phyloP scores from a whole-genome alignment of 2,888 invertebrate species.

The Hydrotaea diabolus region DNA sequence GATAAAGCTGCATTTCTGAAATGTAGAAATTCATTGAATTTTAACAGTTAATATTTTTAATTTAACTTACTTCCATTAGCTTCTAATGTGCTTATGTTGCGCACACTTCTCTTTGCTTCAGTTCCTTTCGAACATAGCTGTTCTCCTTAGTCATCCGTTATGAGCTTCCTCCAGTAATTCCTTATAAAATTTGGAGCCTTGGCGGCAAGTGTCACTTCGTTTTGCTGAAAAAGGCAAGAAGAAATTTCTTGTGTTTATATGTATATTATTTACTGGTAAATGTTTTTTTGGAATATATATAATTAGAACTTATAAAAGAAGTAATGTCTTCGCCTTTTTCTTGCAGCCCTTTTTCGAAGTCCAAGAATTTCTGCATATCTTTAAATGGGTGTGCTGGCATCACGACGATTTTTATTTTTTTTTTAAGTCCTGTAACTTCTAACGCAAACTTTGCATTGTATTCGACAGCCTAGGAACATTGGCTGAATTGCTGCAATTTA shows the following conservation, averaged over 20 bases:
- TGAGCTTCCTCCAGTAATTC: constrained; percentile 49
- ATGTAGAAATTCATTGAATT: too few relatives aligned
- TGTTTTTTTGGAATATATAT: not conserved
- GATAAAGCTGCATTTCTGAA: too few relatives aligned
- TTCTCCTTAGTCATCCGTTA: constrained; percentile 41
- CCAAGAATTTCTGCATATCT: constrained; percentile 24
- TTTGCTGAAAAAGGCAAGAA: constrained; percentile 39
- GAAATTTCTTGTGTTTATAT: constrained; percentile 1
- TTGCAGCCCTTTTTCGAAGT: constrained; percentile 46
- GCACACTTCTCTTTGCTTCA: constrained; percentile 27
- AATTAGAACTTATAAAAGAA: constrained; percentile 46
- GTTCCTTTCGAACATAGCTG: constrained; percentile 46
- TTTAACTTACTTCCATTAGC: constrained; percentile 12
- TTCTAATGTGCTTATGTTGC: constrained; percentile 34
- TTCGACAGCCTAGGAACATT: constrained; percentile 38
- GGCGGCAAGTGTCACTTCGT: constrained; percentile 27
- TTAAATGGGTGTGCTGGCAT: constrained; percentile 49
- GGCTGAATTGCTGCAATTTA: constrained; percentile 44
- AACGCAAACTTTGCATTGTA: constrained; percentile 39
- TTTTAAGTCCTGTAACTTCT: constrained; percentile 37
- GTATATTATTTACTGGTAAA: not conserved
- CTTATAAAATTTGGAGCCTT: constrained; percentile 47
- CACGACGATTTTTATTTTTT: constrained; percentile 33
- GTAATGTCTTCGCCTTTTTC: constrained; percentile 43
- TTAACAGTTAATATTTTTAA: too few relatives aligned